A percentile compares a stretch with the other conserved stretches of the same genome.
Conservation (phyloP, 2,888 invertebrate genomes). For the Drosophila seclusa region DNA sequence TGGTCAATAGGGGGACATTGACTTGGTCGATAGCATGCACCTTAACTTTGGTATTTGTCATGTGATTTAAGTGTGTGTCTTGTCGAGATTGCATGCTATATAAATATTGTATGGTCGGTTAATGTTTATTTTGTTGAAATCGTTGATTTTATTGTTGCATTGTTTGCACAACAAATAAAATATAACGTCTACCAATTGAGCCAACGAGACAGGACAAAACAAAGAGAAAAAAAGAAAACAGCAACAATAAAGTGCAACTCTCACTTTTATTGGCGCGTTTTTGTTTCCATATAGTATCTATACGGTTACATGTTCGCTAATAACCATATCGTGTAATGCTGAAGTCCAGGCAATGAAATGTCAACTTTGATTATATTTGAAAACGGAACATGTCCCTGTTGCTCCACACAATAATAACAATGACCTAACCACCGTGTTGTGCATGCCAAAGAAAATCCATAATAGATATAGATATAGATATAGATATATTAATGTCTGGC, state of each 20-base stretch:
- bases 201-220: slow-evolving; percentile 9
- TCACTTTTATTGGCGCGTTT: slow-evolving; percentile 41
- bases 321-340: slow-evolving; percentile 45
- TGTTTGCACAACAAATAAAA: slow-evolving; percentile 48
- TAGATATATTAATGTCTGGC: background rate
- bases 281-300: slow-evolving; percentile 11
- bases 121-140: slow-evolving; percentile 6
- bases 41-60: background rate
- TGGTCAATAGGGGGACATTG: slow-evolving; percentile 22
- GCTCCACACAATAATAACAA: slow-evolving; percentile 46
- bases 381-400: slow-evolving; percentile 9
- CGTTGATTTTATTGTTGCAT: background rate
- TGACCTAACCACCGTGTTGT: slow-evolving; percentile 57
- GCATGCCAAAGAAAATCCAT: slow-evolving; percentile 56
- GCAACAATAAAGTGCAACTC: slow-evolving; percentile 30
- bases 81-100: slow-evolving; percentile 21
- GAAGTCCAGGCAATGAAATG: slow-evolving; percentile 65
- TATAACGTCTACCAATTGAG: slow-evolving; percentile 32
- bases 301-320: slow-evolving; percentile 17
- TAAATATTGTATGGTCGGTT: slow-evolving; percentile 14
- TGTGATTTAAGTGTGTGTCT: slow-evolving; percentile 27
- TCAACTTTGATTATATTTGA: slow-evolving; percentile 67
- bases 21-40: slow-evolving; percentile 5
- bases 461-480: slow-evolving; percentile 7
- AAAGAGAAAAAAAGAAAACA: background rate